phyloP scores from a whole-genome alignment of 2,888 invertebrate species.

The Sphinx pinastri region DNA sequence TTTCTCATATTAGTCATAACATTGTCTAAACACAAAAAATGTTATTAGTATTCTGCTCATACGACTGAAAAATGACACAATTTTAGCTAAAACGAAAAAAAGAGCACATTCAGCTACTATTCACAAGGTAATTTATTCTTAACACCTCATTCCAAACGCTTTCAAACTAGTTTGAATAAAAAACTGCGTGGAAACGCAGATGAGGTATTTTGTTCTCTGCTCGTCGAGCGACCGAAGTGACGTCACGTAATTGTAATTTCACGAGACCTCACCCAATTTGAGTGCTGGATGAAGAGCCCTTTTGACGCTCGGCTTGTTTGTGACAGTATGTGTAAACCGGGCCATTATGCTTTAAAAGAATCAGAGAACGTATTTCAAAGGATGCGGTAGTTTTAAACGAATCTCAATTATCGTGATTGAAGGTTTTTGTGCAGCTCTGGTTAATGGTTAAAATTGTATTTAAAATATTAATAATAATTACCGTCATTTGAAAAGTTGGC shows the following conservation, averaged over 20 bases:
- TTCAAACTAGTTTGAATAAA: neutral
- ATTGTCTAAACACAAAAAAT: no score
- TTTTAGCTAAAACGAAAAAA: neutral
- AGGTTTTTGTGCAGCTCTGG: neutral
- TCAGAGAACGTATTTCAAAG: constrained; percentile 4
- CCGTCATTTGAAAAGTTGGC: no score
- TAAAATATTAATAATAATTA: no score
- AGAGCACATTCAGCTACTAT: neutral
- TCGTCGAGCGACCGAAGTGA: constrained; percentile 15
- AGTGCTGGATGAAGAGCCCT: constrained; percentile 15
- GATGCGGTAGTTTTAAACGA: neutral
- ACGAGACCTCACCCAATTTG: constrained; percentile 21
- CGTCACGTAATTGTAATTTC: constrained; percentile 23
- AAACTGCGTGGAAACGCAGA: neutral
- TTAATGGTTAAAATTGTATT: no score
- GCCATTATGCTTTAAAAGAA: neutral
- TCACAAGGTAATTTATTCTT: constrained; percentile 2
- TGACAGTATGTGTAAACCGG: neutral
- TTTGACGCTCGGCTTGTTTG: constrained; percentile 17
- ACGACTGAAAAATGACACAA: neutral
- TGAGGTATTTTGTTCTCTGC: constrained; percentile 5
- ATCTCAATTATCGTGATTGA: neutral
- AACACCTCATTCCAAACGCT: constrained; percentile 18
- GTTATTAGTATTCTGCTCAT: neutral
- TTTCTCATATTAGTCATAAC: no score